Base-by-base conservation (phyloP, 2,797 vertebrate genomes). In the Megaceryle alcyon region DNA sequence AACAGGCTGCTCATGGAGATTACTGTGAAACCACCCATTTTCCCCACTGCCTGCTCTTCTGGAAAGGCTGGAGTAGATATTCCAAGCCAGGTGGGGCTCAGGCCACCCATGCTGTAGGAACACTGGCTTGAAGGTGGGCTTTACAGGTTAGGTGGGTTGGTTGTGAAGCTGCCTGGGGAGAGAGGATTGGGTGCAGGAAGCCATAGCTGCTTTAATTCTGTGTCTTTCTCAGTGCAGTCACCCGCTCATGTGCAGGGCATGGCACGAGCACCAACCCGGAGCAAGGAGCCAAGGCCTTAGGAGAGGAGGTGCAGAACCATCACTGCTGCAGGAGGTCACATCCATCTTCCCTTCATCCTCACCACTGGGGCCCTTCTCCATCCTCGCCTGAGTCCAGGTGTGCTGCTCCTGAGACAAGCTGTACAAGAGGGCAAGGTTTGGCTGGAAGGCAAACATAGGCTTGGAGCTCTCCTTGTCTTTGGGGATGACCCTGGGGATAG, bases 1-100 rank as follows among this genome's bases (percentile, higher is more conserved):
- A 44, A 35, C 87, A 85, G 60, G 75, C 88, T 93, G 95, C 86
- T 86, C 26, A 8, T 4, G 44, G 70, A 66, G 64, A 54, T 90
- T 15, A 11, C 76, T 49, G 69, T 3, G 12, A 60, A 19, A 78
- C 54, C 80, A 39, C 48, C 57, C 46, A 4, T 29, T 20, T 19
- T 8, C n/a, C 77, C 35, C 48, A 10, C 1, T 0, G 0, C 0
- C 0, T 12, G 44, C 21, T 59, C 5, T 48, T 37, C 37, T 4
- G 2, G 54, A 18, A 53, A 54, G 61, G 48, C 77, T 35, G 53
- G 31, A 63, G 65, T 48, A 41, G 65, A 44, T 3, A 3, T 46
- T 61, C 49, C 48, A 21, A 1, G 12, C 73, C 53, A 33, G 53
- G n/a, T 12, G 39, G 85, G 51, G 51, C 37, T 6, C 71, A 60